These are phyloP conservation scores for Pheucticus melanocephalus DNA, from an alignment of 2,113 vertebrate genomes.

Conservation along the genomic window DNA sequence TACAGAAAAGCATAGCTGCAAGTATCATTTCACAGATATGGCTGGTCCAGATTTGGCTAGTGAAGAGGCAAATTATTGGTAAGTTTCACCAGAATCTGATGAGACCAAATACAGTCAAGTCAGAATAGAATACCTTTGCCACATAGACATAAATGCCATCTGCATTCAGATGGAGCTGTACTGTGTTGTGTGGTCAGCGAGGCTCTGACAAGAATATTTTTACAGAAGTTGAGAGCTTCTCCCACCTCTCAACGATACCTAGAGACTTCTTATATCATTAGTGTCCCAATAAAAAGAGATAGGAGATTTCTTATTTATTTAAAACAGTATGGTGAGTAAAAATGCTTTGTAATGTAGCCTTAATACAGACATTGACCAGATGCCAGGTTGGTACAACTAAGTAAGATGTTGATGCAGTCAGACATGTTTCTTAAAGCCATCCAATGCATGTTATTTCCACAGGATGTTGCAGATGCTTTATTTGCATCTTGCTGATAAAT, in stretches of 20 bases:
- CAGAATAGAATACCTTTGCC: neutral
- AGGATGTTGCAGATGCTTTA: constrained; percentile 5
- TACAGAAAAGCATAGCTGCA: neutral
- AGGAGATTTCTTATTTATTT: neutral
- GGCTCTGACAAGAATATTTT: neutral
- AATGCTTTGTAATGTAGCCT: neutral
- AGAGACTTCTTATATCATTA: neutral
- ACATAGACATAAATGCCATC: neutral
- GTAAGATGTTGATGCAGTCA: neutral
- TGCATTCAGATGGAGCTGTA: neutral
- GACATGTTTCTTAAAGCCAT: constrained; percentile 19
- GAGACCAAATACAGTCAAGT: neutral
- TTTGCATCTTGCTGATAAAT: constrained; percentile 44
- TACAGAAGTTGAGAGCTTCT: neutral
- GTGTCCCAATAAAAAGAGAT: neutral
- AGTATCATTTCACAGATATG: neutral
- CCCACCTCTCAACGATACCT: neutral
- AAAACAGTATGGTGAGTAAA: neutral
- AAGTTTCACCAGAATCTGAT: neutral
- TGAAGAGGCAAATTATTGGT: neutral
- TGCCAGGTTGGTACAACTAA: neutral
- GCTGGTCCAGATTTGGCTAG: neutral
- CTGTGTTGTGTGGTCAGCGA: neutral
- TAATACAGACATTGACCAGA: constrained; percentile 15
- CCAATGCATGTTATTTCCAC: neutral